A percentile compares a stretch with the other conserved stretches of the same genome.
phyloP scores from a whole-genome alignment of 2,113 vertebrate genomes.

The Paralichthys olivaceus region DNA sequence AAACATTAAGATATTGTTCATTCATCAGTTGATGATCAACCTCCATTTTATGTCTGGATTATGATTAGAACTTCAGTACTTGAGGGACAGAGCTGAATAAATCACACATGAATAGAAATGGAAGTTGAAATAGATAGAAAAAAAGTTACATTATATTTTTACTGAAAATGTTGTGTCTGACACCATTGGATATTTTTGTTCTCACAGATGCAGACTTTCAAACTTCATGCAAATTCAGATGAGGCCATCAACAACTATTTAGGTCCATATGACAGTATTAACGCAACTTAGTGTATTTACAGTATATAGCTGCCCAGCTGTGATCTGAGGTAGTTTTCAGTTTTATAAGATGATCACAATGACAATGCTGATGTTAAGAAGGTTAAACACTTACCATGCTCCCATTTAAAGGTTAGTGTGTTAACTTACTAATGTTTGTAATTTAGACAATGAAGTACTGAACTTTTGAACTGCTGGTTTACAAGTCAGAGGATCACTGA shows the following conservation, averaged over 20 bases:
- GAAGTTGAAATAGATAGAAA: not conserved
- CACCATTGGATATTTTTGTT: not conserved
- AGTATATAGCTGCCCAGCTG: too few relatives aligned
- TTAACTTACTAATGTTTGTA: too few relatives aligned
- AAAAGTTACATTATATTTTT: not conserved
- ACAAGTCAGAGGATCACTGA: too few relatives aligned
- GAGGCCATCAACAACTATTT: not conserved
- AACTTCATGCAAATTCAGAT: not conserved
- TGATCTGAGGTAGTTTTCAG: too few relatives aligned
- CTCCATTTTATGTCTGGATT: constrained; percentile 1
- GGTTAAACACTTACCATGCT: too few relatives aligned
- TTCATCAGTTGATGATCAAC: constrained; percentile 10
- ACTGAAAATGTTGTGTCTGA: not conserved
- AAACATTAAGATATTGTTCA: not conserved
- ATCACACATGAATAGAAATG: constrained; percentile 1
- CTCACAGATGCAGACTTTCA: not conserved
- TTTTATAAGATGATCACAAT: too few relatives aligned
- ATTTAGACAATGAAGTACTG: too few relatives aligned
- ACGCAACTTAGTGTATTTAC: not conserved
- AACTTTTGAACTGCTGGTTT: too few relatives aligned
- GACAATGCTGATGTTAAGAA: too few relatives aligned
- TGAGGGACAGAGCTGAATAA: constrained; percentile 13
- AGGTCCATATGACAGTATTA: not conserved
- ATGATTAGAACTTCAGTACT: constrained; percentile 1
- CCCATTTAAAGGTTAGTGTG: too few relatives aligned